Percentiles rank a stretch among this genome's conserved stretches.
phyloP scores from a whole-genome alignment of 2,113 vertebrate genomes.

The Corvus hawaiiensis region DNA sequence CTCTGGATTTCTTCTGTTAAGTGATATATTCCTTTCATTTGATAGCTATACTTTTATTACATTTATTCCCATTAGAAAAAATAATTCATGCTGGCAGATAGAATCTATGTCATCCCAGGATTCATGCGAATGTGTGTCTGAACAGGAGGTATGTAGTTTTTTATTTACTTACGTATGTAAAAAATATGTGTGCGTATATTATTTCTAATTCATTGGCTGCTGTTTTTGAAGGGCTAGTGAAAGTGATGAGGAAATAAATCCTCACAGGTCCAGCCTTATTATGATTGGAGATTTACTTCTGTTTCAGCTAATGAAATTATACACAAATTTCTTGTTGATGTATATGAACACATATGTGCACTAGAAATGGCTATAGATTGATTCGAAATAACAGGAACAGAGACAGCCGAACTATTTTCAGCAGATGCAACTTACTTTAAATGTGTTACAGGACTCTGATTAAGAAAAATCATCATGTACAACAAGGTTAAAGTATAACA shows the following conservation, averaged over 20 bases:
- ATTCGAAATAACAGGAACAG: neutral
- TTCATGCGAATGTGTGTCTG: conserved; percentile 16
- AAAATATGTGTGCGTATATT: neutral
- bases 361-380: neutral
- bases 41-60: neutral
- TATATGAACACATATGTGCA: accelerated
- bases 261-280: neutral
- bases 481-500: neutral
- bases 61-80: neutral
- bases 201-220: neutral
- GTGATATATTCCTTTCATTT: neutral
- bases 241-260: neutral
- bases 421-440: neutral
- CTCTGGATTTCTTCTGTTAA: neutral
- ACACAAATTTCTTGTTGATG: neutral
- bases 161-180: neutral
- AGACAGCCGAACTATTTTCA: neutral
- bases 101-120: neutral
- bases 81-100: conserved; percentile 27
- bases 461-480: accelerated
- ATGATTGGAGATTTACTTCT: neutral
- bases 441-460: neutral
- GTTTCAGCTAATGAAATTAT: neutral
- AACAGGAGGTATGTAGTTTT: neutral
- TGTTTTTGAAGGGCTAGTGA: neutral